Base-by-base conservation (phyloP, 2,888 invertebrate genomes). In the Vanessa cardui region DNA sequence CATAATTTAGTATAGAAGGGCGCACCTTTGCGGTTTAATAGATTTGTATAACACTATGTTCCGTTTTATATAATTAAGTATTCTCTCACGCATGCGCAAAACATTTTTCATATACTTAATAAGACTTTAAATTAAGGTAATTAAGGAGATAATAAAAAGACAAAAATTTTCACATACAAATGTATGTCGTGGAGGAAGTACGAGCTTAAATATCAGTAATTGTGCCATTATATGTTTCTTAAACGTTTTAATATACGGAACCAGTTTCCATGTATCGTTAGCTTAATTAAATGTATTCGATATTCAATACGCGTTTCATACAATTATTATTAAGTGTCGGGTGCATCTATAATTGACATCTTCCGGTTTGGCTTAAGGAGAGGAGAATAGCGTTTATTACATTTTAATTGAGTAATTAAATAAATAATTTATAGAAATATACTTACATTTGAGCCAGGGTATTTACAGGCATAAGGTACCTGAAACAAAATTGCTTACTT, bases 311-410 rank as follows among this genome's bases (percentile, higher is more conserved):
- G 58, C 59, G n/a, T 54, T 69, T 73, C 72, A 71, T 69, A 72
- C 72, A 73, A 77, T 78, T 76, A 79, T 80, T 77, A 77, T 73
- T 71, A 72, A 73, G 75, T 77, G 71, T 74, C 69, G 75, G 72
- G 73, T 71, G 68, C 72, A 70, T 73, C 72, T 74, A 72, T 78
- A 81, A 80, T 79, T 78, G 79, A 80, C 77, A 77, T 74, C 76
- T 78, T 76, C 73, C 73, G 66, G 75, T 69, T 70, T 65, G 75
- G 67, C 52, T 1, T 66, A 58, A 76, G 64, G 58, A 15, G 72
- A 6, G 56, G 61, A 31, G 44, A 5, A 12, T 12, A 7, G 54
- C 39, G 52, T 33, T 33, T 21, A 56, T 12, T 1, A 20, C 12
- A 18, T 49, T 9, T 39, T 39, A 39, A 39, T 12, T 39, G 12